phyloP scores from a whole-genome alignment of 2,113 vertebrate genomes.

The Serilophus lunatus region DNA sequence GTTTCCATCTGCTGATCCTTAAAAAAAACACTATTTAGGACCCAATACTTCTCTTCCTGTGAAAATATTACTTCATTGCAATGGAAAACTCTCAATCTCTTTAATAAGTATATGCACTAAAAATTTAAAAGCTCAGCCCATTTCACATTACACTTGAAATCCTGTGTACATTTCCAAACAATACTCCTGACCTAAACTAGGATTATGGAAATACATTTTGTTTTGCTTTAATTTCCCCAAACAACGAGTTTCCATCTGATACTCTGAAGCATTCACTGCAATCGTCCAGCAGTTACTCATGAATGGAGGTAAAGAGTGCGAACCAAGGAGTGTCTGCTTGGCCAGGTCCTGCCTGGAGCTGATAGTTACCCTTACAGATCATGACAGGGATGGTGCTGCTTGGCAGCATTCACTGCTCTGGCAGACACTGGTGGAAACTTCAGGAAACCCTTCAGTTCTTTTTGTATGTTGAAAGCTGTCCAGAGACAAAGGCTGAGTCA shows the following conservation, averaged over 20 bases:
- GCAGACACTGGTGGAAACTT: background rate
- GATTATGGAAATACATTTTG: background rate
- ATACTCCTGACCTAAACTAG: background rate
- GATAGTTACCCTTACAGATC: background rate
- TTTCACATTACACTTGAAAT: background rate
- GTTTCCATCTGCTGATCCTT: background rate
- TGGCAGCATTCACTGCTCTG: background rate
- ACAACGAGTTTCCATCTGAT: background rate
- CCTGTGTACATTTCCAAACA: background rate
- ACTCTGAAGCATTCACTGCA: background rate
- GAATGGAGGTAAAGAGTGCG: background rate
- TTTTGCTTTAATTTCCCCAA: background rate
- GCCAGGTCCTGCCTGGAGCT: background rate
- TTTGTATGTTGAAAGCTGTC: background rate
- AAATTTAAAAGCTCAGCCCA: background rate
- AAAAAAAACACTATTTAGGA: background rate
- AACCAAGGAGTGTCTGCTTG: background rate
- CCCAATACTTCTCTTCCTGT: background rate
- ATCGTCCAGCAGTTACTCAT: background rate
- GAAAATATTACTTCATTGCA: background rate
- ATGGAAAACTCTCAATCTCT: background rate
- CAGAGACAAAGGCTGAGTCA: background rate
- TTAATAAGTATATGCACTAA: background rate
- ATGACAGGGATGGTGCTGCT: background rate
- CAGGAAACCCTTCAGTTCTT: background rate